These are phyloP conservation scores for Heterohyrax brucei DNA, from an alignment of 2,797 vertebrate genomes.

Conservation along the genomic window DNA sequence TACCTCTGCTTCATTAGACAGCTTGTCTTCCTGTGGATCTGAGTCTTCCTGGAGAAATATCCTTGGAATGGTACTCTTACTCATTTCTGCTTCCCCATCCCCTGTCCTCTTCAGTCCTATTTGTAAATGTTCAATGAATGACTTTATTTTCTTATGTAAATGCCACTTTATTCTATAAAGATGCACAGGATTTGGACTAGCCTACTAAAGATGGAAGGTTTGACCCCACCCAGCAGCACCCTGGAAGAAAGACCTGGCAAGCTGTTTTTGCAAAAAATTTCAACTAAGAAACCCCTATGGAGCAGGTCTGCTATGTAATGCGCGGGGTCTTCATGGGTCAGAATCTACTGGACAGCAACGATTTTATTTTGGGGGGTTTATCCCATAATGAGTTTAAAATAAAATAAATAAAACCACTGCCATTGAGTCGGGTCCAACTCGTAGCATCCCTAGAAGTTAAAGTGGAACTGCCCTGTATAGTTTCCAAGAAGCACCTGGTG, in stretches of 20 bases:
- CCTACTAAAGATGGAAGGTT: not conserved
- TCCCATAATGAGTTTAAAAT: slow-evolving; percentile 36
- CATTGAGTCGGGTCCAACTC: too few species aligned
- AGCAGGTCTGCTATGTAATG: not conserved
- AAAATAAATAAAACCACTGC: too few species aligned
- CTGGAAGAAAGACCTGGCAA: not conserved
- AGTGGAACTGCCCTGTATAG: too few species aligned
- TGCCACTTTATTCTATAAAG: slow-evolving; percentile 30
- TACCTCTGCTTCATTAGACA: not conserved
- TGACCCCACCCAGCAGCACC: not conserved
- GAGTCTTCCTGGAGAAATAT: slow-evolving; percentile 23
- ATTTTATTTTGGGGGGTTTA: not conserved
- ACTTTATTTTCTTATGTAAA: slow-evolving; percentile 33
- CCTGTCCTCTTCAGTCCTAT: not conserved
- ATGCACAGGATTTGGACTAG: not conserved
- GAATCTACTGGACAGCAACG: not conserved
- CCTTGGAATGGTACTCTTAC: not conserved
- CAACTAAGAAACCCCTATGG: not conserved
- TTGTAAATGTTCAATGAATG: slow-evolving; percentile 19
- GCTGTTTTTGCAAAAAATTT: not conserved
- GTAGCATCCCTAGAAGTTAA: too few species aligned
- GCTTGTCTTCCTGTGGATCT: slow-evolving; percentile 16
- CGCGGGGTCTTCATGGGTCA: not conserved
- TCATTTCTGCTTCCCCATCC: not conserved
- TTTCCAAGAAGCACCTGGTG: too few species aligned